phyloP scores from a whole-genome alignment of 2,888 invertebrate species.

The Escarpia spicata region DNA sequence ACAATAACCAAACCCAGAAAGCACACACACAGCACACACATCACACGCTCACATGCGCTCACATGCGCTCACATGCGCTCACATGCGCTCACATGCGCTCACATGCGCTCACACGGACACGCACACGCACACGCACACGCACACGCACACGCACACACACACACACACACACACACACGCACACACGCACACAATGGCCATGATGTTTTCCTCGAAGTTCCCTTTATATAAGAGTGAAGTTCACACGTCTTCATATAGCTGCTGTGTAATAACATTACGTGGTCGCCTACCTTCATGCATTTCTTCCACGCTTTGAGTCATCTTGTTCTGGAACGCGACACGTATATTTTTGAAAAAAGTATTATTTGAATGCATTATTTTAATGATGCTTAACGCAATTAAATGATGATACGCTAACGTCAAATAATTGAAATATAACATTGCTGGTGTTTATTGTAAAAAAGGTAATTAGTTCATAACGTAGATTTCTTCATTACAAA shows the following conservation, averaged over 20 bases:
- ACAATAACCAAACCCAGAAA: no score
- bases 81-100: background rate
- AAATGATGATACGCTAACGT: no score
- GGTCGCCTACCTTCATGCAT: background rate
- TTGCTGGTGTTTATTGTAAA: no score
- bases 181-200: background rate
- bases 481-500: no score
- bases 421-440: no score
- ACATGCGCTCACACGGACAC: background rate
- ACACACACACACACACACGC: slow-evolving; percentile 25
- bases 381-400: no score
- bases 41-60: background rate
- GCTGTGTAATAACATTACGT: background rate
- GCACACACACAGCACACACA: no score
- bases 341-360: background rate
- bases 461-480: no score
- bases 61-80: background rate
- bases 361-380: no score
- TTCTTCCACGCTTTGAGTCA: background rate
- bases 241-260: no score
- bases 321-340: background rate
- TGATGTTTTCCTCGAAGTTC: no score
- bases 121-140: slow-evolving; percentile 6
- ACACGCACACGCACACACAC: slow-evolving; percentile 28
- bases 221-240: no score